phyloP scores from a whole-genome alignment of 2,113 vertebrate species.

The Dendrocopos noguchii region DNA sequence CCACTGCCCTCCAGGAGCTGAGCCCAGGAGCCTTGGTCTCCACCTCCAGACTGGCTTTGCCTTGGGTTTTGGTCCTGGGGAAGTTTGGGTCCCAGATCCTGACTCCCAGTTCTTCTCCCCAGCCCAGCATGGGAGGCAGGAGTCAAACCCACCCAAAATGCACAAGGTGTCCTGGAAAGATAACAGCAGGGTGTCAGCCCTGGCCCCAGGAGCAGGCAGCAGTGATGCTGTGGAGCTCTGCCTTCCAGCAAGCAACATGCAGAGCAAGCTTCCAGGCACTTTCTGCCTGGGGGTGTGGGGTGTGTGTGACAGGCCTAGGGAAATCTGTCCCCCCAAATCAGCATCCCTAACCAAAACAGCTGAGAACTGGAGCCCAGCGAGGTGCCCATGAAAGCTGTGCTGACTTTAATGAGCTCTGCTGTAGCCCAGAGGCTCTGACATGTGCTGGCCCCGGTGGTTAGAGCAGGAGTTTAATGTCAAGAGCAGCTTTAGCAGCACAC shows the following conservation, averaged over 20 bases:
- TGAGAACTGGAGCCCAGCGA: neutral
- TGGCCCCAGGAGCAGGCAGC: accelerated
- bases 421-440: neutral
- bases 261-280: neutral
- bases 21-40: neutral
- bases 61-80: neutral
- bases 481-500: neutral
- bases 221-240: too few species aligned
- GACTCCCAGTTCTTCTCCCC: neutral
- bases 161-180: neutral
- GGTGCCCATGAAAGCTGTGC: accelerated
- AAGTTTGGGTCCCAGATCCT: neutral
- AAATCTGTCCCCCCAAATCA: neutral
- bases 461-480: neutral
- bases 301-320: neutral
- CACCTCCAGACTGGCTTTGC: neutral
- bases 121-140: neutral
- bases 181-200: neutral
- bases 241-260: neutral
- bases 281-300: neutral
- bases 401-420: neutral
- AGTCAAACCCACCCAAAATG: neutral
- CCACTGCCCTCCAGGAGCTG: neutral
- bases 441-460: neutral
- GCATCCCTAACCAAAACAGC: neutral